Base-by-base conservation (phyloP, 1,140 invertebrate species). In the Papilio glaucus region DNA sequence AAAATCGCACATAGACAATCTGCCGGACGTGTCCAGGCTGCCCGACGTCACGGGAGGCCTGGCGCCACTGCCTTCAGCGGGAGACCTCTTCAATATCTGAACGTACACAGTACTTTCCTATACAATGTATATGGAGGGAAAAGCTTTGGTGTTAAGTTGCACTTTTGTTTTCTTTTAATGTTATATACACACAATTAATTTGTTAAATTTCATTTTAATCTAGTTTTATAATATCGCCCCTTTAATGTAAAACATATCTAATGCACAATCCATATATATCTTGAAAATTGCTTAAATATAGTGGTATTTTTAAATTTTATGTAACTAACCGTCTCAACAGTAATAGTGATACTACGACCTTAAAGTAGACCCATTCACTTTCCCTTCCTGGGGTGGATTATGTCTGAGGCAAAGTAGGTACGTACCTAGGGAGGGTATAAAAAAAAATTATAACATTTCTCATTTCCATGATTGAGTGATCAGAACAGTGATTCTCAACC, bases 61-160 rank as follows among this genome's bases (percentile, higher is more conserved):
- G 13, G 97, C 97, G 10, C 98, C 98, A 0, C 93, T 99, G 74
- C 98, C 98, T 18, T 98, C 98, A 8, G 98, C 98, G 53, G 98
- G 98, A 1, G 98, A 99, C 93, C 94, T 99, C 6, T 99, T 99
- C 92, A 97, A 95, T 77, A 87, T 95, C 53, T 91, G 83, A 89
- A 68, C 29, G 13, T 21, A 45, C 18, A 37, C 0, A 41, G 15
- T 5, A 57, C 3, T n/a, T n/a, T n/a, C 39, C 6, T 33, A 33
- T 33, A 33, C 29, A 33, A 6, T 45, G 42, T 45, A 45, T 45
- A 45, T 5, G 29, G 29, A 15, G n/a, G 39, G 12, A 13, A n/a
- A 9, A 41, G 39, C 15, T 45, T 45, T 13, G 42, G 2, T 45
- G 12, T n/a, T 45, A 45, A 15, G 42, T 45, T 13, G 42, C 15